A percentile compares a stretch with the other conserved stretches of the same genome.
These are phyloP conservation scores for Ernsta delagoae DNA, from an alignment of 2,888 invertebrate genomes.

Conservation along the genomic window DNA sequence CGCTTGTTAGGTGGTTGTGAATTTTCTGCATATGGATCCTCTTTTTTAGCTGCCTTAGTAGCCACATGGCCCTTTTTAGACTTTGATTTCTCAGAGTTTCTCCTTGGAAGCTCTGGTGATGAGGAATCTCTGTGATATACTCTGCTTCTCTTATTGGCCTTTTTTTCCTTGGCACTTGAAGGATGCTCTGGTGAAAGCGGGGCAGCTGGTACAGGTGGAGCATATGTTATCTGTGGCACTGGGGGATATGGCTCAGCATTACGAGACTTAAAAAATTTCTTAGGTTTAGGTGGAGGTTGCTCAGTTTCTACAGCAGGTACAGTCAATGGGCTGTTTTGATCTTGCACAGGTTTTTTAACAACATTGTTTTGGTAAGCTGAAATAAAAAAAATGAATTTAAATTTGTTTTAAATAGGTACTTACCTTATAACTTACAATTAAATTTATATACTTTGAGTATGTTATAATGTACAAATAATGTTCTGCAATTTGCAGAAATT, in stretches of 20 bases:
- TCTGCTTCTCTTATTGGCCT: conserved; percentile 65
- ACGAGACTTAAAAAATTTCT: conserved; percentile 95
- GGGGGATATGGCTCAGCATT: conserved; percentile 87
- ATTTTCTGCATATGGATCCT: conserved; percentile 66
- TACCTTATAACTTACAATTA: too few species aligned
- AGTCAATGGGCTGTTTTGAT: conserved; percentile 82
- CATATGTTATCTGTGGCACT: conserved; percentile 80
- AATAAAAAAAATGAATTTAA: conserved; percentile 45
- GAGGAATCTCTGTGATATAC: conserved; percentile 76
- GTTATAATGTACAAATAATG: too few species aligned
- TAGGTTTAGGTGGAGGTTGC: conserved; percentile 88
- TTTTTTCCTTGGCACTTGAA: conserved; percentile 73
- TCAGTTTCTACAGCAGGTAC: conserved; percentile 82
- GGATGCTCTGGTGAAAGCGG: conserved; percentile 77
- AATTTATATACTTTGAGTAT: too few species aligned
- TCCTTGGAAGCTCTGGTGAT: conserved; percentile 76
- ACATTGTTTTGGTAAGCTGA: conserved; percentile 74
- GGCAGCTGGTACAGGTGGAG: conserved; percentile 75
- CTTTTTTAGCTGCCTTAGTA: conserved; percentile 76
- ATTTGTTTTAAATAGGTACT: too few species aligned
- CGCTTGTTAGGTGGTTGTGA: conserved; percentile 80
- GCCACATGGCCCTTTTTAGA: conserved; percentile 70
- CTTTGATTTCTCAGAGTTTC: conserved; percentile 74
- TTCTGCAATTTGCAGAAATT: too few species aligned
- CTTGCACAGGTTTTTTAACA: conserved; percentile 78